Conservation (phyloP, 2,113 vertebrate species). For the Telmatochromis sp. region DNA sequence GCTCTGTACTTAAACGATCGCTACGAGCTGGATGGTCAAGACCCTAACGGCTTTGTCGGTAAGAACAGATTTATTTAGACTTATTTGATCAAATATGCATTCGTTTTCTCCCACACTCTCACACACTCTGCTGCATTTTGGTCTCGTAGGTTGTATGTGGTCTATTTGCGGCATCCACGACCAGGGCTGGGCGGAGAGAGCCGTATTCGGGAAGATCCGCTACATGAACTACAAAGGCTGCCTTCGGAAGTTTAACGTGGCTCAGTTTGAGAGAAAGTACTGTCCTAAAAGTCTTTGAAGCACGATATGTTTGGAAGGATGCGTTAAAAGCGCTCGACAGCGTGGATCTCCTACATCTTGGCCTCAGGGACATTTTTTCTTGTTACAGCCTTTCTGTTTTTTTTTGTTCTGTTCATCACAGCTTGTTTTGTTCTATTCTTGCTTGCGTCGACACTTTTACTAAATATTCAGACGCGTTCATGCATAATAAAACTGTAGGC, state of each 20-base stretch:
- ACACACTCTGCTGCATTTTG: neutral
- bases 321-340: neutral
- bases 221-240: conserved; percentile 92
- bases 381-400: neutral
- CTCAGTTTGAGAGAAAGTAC: conserved; percentile 75
- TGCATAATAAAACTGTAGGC: neutral
- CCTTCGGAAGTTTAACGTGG: conserved; percentile 83
- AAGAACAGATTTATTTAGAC: neutral
- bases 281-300: conserved; percentile 25
- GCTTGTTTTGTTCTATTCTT: neutral
- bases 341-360: neutral
- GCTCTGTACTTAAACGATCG: conserved; percentile 82
- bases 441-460: neutral
- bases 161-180: conserved; percentile 87
- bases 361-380: neutral
- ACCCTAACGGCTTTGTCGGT: conserved; percentile 81
- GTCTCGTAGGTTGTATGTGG: conserved; percentile 82
- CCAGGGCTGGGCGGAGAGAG: conserved; percentile 81
- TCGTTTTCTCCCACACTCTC: neutral
- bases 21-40: conserved; percentile 77
- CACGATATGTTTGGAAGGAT: neutral
- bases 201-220: conserved; percentile 83
- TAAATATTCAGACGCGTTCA: neutral
- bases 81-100: neutral
- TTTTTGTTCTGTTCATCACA: neutral